Percentiles rank a stretch among this genome's conserved stretches.
Evolutionary conservation across 2,888 invertebrate genomes (phyloP).

Genomic region (Hydroisotoma schaefferi): DNA sequence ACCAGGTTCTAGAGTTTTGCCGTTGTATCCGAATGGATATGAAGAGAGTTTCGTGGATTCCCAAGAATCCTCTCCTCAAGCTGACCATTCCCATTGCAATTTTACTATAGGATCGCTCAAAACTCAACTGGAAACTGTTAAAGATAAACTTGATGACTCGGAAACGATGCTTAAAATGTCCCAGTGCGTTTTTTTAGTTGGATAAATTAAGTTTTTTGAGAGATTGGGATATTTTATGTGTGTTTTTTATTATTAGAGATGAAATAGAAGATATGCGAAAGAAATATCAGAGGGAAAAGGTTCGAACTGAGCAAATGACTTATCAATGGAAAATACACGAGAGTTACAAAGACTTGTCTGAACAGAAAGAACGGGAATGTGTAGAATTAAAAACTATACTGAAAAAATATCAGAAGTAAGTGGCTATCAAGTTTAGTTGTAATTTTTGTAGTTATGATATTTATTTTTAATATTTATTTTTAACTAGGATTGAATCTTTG

Average conservation of each 20-base stretch:
- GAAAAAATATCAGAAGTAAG: conserved; percentile 21
- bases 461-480: neutral
- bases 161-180: neutral
- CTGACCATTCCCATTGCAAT: neutral
- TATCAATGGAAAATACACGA: conserved; percentile 32
- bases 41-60: conserved; percentile 32
- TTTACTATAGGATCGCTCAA: neutral
- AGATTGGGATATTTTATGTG: neutral
- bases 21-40: conserved; percentile 25
- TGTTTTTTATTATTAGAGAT: conserved; percentile 12
- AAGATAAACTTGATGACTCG: neutral
- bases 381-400: conserved; percentile 11
- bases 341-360: conserved; percentile 30
- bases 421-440: neutral
- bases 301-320: conserved; percentile 22
- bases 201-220: neutral
- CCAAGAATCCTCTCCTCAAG: neutral
- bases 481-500: conserved; percentile 19
- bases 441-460: conserved; percentile 5
- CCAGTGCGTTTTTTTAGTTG: neutral
- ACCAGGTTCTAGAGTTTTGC: conserved; percentile 15
- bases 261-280: conserved; percentile 9
- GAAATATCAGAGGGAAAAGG: conserved; percentile 15
- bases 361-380: conserved; percentile 8
- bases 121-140: neutral